Conservation (phyloP, 1,140 invertebrate species). For the Temnothorax curvispinosus region DNA sequence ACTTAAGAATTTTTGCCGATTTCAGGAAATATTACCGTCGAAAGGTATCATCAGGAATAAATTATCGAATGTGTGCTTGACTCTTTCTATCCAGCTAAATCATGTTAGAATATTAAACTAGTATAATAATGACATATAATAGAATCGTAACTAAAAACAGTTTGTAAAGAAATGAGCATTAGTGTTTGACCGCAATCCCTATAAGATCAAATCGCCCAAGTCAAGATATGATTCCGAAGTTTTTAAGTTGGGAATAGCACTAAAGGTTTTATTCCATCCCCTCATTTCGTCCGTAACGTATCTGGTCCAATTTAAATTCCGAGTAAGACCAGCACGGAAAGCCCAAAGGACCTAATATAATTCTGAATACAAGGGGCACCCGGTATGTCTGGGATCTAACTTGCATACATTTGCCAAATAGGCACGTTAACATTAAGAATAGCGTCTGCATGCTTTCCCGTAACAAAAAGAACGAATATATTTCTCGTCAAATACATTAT, state of each 20-base stretch:
- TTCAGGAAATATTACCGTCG: neutral
- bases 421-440: conserved; percentile 74
- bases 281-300: conserved; percentile 75
- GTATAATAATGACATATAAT: neutral
- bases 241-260: conserved; percentile 23
- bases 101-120: neutral
- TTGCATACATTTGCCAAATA: conserved; percentile 77
- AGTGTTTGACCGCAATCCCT: neutral
- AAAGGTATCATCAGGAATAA: neutral
- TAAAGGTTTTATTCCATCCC: conserved; percentile 69
- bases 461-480: conserved; percentile 47
- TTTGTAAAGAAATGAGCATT: neutral
- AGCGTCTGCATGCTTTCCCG: conserved; percentile 64
- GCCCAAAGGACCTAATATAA: conserved; percentile 77
- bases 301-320: conserved; percentile 79
- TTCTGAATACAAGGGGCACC: conserved; percentile 73
- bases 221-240: conserved; percentile 7
- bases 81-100: neutral
- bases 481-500: conserved; percentile 25
- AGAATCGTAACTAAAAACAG: neutral
- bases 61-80: neutral
- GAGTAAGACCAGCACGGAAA: conserved; percentile 66
- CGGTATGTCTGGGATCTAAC: conserved; percentile 71
- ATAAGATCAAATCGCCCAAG: neutral
- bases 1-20: neutral